Base-by-base conservation (phyloP, 2,113 vertebrate genomes). In the Bubalus kerabau region DNA sequence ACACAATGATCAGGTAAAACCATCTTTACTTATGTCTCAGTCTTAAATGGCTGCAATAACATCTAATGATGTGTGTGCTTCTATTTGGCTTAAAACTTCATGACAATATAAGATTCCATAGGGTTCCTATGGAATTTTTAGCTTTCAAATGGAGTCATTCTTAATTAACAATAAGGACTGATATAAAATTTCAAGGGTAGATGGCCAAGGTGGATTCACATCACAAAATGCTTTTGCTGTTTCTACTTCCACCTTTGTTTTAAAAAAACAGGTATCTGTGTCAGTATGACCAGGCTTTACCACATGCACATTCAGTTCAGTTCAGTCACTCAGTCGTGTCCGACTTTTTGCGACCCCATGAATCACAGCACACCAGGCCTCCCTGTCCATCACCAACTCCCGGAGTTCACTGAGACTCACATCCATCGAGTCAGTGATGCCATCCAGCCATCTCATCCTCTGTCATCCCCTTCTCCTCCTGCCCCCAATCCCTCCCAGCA, bases 171-270 rank as follows among this genome's bases (percentile, higher is more conserved):
- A 57, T 81, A 23, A 64, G 43, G 86, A 78, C 12, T 76, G 7
- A 81, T 80, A 24, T 7, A n/a, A 91, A 91, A 86, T 17, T 91
- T 83, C 60, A 64, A 60, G 81, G 57, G 23, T 64, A 10, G 2
- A 82, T 54, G 28, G 21, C 14, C 32, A 87, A 13, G 40, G 19
- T 87, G 16, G 94, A 87, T 12, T 84, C 32, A 36, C 5, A 88
- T 60, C 36, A 71, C 54, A 67, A 89, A 88, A 95, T 64, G 10
- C 17, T 74, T 91, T 78, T 48, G 32, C 40, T 78, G 30, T 94
- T 90, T 97, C 3, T 90, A 8, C n/a, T 86, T 89, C 50, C 32
- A 83, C 62, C 43, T 87, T 96, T 94, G 26, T 92, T 87, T 95
- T 60, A 50, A 90, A 93, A 24, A 76, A 94, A 90, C 95, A 94